phyloP scores from a whole-genome alignment of 2,113 vertebrate genomes.

The Clarias macrocephalus region DNA sequence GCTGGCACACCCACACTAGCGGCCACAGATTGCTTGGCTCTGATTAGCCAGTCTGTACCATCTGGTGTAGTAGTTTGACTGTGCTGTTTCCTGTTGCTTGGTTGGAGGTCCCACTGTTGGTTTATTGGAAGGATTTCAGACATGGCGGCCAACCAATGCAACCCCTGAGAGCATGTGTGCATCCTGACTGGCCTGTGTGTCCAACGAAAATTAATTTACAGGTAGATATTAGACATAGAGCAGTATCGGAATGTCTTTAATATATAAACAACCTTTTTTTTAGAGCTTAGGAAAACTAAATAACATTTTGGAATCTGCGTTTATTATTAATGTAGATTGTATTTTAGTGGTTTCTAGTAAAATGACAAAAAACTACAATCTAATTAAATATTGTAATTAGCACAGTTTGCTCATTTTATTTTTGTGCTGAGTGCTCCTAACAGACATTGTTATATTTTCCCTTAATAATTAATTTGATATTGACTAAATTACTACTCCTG shows the following conservation, averaged over 20 bases:
- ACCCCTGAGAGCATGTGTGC: constrained; percentile 20
- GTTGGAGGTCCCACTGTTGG: constrained; percentile 29
- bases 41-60: constrained; percentile 66
- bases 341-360: neutral
- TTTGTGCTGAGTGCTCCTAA: neutral
- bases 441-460: neutral
- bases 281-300: neutral
- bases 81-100: constrained; percentile 52
- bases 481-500: neutral
- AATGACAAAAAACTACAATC: neutral
- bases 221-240: constrained; percentile 17
- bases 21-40: constrained; percentile 61
- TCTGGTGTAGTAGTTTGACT: constrained; percentile 66
- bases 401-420: neutral
- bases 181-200: constrained; percentile 11
- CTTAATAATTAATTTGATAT: neutral
- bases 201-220: constrained; percentile 33
- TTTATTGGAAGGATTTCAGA: constrained; percentile 31
- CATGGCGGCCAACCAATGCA: constrained; percentile 1
- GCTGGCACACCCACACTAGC: constrained; percentile 13
- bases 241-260: neutral
- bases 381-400: neutral
- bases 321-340: neutral
- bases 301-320: neutral
- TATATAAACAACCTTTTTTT: neutral